Evolutionary conservation across 2,113 vertebrate species (phyloP).

Genomic region (Phalacrocorax aristotelis): DNA sequence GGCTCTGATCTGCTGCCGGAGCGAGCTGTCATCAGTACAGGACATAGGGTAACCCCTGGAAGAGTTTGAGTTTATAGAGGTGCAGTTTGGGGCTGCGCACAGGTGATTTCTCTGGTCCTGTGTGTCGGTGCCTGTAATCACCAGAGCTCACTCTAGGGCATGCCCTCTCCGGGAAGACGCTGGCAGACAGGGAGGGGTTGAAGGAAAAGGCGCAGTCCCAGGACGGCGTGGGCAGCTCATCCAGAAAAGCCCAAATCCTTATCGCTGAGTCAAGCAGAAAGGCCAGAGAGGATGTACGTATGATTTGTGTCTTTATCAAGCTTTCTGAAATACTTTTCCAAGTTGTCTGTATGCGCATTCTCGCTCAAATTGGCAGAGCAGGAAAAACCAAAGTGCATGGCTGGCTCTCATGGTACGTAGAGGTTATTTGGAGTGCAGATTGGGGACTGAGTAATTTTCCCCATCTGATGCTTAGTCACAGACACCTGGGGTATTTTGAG

Average conservation of each 20-base stretch:
- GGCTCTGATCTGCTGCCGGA: background rate
- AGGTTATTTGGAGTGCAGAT: background rate
- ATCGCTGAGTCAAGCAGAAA: background rate
- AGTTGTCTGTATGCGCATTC: background rate
- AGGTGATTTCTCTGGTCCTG: background rate
- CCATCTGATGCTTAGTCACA: background rate
- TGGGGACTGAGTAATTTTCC: background rate
- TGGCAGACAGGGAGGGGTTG: background rate
- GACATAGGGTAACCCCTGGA: background rate
- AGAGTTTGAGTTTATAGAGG: background rate
- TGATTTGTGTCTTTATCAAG: background rate
- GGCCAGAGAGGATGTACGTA: background rate
- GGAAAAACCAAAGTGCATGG: background rate
- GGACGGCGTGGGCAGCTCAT: background rate
- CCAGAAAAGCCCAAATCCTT: background rate
- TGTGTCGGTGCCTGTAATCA: rapidly evolving
- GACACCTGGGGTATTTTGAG: background rate
- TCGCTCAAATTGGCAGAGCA: background rate
- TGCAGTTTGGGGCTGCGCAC: background rate
- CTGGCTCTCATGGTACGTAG: background rate
- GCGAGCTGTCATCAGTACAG: background rate
- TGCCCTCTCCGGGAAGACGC: background rate
- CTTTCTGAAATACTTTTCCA: background rate
- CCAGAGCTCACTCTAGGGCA: background rate
- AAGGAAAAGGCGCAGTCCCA: background rate